Percentiles rank a stretch among this genome's conserved stretches.
Conservation (phyloP, 1,140 invertebrate species). For the Oryctes rhinoceros region DNA sequence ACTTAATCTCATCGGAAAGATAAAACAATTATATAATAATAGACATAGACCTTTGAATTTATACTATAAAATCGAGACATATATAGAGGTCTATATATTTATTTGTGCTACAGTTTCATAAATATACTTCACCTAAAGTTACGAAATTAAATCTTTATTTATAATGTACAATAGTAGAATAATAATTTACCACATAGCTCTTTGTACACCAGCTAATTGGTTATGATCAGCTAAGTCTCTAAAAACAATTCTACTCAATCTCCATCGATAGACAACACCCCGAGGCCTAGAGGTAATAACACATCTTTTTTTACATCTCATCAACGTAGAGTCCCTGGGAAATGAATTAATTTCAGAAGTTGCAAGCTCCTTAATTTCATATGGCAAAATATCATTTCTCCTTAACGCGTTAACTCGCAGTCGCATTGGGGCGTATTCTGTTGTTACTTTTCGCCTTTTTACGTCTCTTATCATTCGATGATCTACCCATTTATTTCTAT, state of each 20-base stretch:
- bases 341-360: constrained; percentile 77
- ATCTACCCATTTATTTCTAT: constrained; percentile 42
- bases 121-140: background rate
- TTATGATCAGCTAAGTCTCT: constrained; percentile 91
- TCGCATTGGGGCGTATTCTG: constrained; percentile 75
- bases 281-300: constrained; percentile 79
- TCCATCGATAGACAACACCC: constrained; percentile 78
- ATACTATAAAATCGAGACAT: too few species aligned
- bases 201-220: constrained; percentile 84
- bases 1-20: too few species aligned
- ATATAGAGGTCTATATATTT: too few species aligned
- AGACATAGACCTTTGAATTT: too few species aligned
- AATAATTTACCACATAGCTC: constrained; percentile 82
- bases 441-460: constrained; percentile 76
- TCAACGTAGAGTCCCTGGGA: constrained; percentile 75
- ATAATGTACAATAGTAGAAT: background rate
- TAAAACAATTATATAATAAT: too few species aligned
- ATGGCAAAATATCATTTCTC: constrained; percentile 83
- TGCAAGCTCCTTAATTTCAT: constrained; percentile 78
- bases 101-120: too few species aligned
- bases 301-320: constrained; percentile 76
- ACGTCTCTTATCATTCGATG: constrained; percentile 84
- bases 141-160: background rate
- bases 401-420: constrained; percentile 79
- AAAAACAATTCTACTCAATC: constrained; percentile 88